Evolutionary conservation across 2,888 invertebrate genomes (phyloP), one percentile per base, ranked within the genome.

Genomic region (Aquatica leii): DNA sequence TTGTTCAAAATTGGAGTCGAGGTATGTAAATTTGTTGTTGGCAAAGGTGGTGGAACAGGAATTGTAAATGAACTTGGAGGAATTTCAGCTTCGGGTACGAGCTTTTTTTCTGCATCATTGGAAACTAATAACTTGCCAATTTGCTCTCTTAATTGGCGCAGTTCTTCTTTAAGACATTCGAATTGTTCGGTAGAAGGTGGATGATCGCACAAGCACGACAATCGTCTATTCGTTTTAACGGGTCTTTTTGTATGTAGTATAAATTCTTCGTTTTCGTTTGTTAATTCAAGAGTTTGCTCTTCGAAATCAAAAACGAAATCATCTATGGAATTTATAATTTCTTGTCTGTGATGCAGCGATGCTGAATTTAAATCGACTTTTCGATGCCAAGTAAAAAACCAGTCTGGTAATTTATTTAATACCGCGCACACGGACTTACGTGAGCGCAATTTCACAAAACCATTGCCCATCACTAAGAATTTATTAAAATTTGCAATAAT

Each of bases 371-470:
- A 43, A 34, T 35, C 12, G 20, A 63, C 52, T 37, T 58, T 41
- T 14, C 53, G 54, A 14, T 56, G 51, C 9, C 51, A 54, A 15
- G 18, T 31, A 55, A 68, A 68, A 50, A 68, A 66, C 68, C 68
- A 66, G 63, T 63, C 40, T 34, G 66, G 68, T 17, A 68, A 55
- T 37, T 34, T 49, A 41, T 60, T 61, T 48, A 68, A 50, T 50
- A 63, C 17, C 9, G 37, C 41, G 31, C 46, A 46, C 15, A 60
- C 40, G 34, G 48, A 56, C 31, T 60, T 59, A 41, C 62, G 58
- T 20, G 55, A 56, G 43, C 21, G 51, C 51, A 59, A 17, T 35
- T 64, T 60, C 12, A 12, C 52, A 5, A 65, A 61, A 49, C 20
- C 17, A 24, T 54, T 58, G 53, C 61, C 61, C 65, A 65, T 65